Conservation (phyloP, 1,140 invertebrate genomes). For the Leptonema lineaticorne region DNA sequence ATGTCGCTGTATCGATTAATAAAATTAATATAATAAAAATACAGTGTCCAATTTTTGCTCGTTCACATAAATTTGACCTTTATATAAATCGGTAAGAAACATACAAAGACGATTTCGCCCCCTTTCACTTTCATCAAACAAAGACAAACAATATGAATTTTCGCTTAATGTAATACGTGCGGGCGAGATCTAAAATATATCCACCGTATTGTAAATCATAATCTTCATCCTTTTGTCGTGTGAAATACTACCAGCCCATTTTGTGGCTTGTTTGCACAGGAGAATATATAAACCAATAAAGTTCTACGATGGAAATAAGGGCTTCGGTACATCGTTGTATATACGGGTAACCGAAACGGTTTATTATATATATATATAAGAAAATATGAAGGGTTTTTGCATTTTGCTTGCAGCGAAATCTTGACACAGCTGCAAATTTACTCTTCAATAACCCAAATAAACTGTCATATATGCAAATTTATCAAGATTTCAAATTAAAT, state of each 20-base stretch:
- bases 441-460: slow-evolving; percentile 5
- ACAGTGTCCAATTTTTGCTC: too few species aligned
- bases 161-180: not conserved
- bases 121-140: not conserved
- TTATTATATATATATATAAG: too few species aligned
- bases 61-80: too few species aligned
- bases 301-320: not conserved
- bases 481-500: slow-evolving; percentile 18
- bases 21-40: too few species aligned
- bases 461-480: slow-evolving; percentile 17
- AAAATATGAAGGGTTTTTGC: not conserved
- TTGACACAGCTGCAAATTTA: not conserved
- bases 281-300: not conserved
- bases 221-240: not conserved
- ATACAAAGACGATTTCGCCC: not conserved
- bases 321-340: too few species aligned
- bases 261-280: not conserved
- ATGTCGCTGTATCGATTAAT: too few species aligned
- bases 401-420: not conserved
- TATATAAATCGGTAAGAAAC: too few species aligned
- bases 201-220: not conserved
- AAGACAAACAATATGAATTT: not conserved
- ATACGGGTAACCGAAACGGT: too few species aligned
- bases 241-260: not conserved
- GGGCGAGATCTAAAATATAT: not conserved